Conservation (phyloP, 2,888 invertebrate species). For the Caenorhabditis doughertyi region DNA sequence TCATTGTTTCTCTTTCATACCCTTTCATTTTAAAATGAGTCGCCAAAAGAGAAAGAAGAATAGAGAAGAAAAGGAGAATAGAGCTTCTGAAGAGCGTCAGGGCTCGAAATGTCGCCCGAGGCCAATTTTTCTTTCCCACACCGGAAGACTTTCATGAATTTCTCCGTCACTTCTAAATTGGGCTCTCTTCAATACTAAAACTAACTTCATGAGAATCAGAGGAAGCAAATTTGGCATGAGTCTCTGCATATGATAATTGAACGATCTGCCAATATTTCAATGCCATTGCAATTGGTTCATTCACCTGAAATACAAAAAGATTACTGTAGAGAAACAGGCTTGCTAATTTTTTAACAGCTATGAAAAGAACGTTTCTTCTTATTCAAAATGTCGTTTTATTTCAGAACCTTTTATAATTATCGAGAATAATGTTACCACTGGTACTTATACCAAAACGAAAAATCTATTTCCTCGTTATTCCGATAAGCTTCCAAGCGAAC, state of each 20-base stretch:
- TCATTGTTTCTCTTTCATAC: constrained; percentile 52
- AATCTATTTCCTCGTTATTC: too few species aligned
- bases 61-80: constrained; percentile 8
- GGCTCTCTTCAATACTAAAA: constrained; percentile 12
- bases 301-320: constrained; percentile 70
- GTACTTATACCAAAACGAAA: too few species aligned
- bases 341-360: neutral
- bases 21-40: constrained; percentile 9
- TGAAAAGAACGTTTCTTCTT: neutral
- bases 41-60: constrained; percentile 2
- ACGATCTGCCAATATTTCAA: constrained; percentile 95
- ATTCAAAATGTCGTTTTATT: too few species aligned
- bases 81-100: constrained; percentile 31
- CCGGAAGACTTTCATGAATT: constrained; percentile 63
- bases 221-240: constrained; percentile 81
- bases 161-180: constrained; percentile 37
- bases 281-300: constrained; percentile 82
- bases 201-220: constrained; percentile 78
- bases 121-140: constrained; percentile 61
- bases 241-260: constrained; percentile 84
- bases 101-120: constrained; percentile 45
- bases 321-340: neutral
- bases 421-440: too few species aligned
- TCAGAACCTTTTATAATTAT: too few species aligned
- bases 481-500: too few species aligned